Base-by-base conservation (phyloP, 2,888 invertebrate genomes). In the Cheilosia variabilis region DNA sequence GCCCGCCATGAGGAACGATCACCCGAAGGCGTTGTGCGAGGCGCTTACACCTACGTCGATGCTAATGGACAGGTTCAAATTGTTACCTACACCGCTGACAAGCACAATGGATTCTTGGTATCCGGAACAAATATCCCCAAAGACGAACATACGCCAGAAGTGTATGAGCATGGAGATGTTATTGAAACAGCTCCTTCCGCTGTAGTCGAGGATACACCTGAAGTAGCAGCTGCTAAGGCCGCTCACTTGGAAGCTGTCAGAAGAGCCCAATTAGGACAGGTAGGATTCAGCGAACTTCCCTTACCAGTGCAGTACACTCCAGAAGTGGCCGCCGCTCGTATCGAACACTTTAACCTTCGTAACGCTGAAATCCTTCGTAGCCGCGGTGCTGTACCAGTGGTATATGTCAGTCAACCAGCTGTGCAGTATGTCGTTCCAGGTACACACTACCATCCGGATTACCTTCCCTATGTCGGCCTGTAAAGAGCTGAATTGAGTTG, bases 11-110 rank as follows among this genome's bases (percentile, higher is more conserved):
- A 87, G 43, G 34, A 65, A 24, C 68, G 86, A 4, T 50, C 87
- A 4, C 27, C 76, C 2, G 89, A 89, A 58, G 90, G 90, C 47
- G 83, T 89, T 43, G 88, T 89, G 19, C 88, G 89, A 63, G 91
- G 90, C 58, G 89, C 89, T 5, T 92, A 91, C 87, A 89, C 89
- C 58, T 92, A 91, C 88, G 87, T 92, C 22, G 92, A 92, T 87
- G 89, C 90, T 57, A 66, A 90, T 82, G 89, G 89, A 19, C 80
- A 89, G 55, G 78, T 90, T 10, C 90, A 90, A 87, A 86, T 87
- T 15, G 88, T 90, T 31, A 77, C 78, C 27, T 90, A 90, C 83
- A 88, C 90, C 2, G 87, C 89, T 24, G 90, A 90, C 65, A 88
- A 89, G 19, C 79, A 88, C 34, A 88, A 90, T 77, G 90, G 90